These are phyloP conservation scores for Narcine bancroftii DNA, from an alignment of 2,113 vertebrate species.

Conservation along the genomic window DNA sequence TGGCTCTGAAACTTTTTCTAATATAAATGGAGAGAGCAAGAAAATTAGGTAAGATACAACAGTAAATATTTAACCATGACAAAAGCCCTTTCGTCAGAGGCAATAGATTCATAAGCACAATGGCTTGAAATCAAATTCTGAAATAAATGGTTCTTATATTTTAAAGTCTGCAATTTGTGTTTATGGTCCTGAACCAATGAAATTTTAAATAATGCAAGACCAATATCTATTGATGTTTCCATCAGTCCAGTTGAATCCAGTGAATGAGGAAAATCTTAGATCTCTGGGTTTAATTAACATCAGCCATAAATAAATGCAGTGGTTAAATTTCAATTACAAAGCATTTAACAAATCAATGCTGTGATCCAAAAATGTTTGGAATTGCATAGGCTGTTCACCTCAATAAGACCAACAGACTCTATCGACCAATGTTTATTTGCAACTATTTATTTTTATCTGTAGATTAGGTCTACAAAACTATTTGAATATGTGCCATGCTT, in stretches of 20 bases:
- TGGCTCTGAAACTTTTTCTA: not conserved
- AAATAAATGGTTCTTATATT: not conserved
- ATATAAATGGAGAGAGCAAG: not conserved
- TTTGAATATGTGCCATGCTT: not conserved
- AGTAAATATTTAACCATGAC: not conserved
- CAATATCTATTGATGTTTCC: slow-evolving; percentile 5
- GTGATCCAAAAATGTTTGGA: slow-evolving; percentile 12
- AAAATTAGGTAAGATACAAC: not conserved
- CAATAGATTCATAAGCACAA: not conserved
- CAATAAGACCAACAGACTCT: slow-evolving; percentile 6
- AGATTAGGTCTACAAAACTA: slow-evolving; percentile 5
- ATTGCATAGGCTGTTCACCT: slow-evolving; percentile 30
- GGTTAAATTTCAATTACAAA: slow-evolving; percentile 33
- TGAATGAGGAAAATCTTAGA: slow-evolving; percentile 24
- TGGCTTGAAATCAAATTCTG: not conserved
- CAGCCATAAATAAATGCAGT: slow-evolving; percentile 25
- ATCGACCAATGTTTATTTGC: not conserved
- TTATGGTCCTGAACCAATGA: slow-evolving; percentile 15
- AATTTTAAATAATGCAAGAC: slow-evolving; percentile 26
- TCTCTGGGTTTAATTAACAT: slow-evolving; percentile 27
- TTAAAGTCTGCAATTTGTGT: slow-evolving; percentile 4
- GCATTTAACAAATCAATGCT: slow-evolving; percentile 29
- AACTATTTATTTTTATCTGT: not conserved
- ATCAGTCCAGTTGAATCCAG: slow-evolving; percentile 3
- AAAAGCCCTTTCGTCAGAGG: not conserved